Percentiles rank a stretch among this genome's conserved stretches.
Evolutionary conservation across 2,888 invertebrate species (phyloP).

Genomic region (Thecocarcelia acutangulata): DNA sequence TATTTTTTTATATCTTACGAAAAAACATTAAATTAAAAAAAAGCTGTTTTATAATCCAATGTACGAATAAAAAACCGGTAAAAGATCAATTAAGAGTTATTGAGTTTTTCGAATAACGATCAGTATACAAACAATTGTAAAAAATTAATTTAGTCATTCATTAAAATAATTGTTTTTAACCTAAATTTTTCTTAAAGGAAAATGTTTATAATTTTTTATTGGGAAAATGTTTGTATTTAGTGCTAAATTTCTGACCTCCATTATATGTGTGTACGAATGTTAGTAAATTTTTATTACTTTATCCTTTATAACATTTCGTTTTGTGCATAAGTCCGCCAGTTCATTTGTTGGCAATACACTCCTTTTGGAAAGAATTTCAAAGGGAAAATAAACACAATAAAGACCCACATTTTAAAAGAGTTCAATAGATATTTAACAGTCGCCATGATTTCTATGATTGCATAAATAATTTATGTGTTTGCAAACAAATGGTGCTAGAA

Average conservation of each 20-base stretch:
- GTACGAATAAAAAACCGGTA: too few relatives aligned
- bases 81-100: too few relatives aligned
- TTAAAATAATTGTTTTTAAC: too few relatives aligned
- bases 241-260: neutral
- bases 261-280: too few relatives aligned
- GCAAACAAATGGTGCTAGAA: neutral
- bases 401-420: neutral
- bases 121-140: too few relatives aligned
- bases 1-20: too few relatives aligned
- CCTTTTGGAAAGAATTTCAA: neutral
- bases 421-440: neutral
- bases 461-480: neutral
- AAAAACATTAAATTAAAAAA: too few relatives aligned
- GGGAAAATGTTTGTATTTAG: neutral
- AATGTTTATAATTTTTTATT: too few relatives aligned
- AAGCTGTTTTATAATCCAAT: too few relatives aligned
- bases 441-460: constrained; percentile 1
- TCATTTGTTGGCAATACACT: neutral
- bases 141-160: too few relatives aligned
- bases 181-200: too few relatives aligned
- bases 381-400: neutral
- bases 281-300: neutral
- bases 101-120: too few relatives aligned
- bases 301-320: neutral
- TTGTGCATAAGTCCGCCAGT: neutral